Base-by-base conservation (phyloP, 92 coral and sea anemone genomes). In the Plumapathes pennacea region DNA sequence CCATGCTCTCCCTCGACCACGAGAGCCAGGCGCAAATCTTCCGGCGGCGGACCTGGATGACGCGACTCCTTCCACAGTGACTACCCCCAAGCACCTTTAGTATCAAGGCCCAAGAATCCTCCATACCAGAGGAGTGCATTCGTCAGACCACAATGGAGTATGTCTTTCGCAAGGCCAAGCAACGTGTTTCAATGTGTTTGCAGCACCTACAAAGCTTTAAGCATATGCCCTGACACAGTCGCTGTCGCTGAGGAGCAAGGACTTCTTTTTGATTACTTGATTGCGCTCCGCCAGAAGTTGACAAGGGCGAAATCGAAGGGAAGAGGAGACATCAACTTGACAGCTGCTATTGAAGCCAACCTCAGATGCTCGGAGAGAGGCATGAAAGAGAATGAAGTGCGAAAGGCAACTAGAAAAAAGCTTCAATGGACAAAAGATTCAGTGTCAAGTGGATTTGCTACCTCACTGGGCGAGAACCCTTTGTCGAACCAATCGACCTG, bases 151-250 rank as follows among this genome's bases (percentile, higher is more conserved):
- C 50, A 2, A 2, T 67, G 28, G 38, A 54, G 26, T 10, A 53
- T 22, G 54, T 67, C 32, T 54, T 33, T 32, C 32, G 31, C 11
- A 54, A 42, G 17, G 64, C 74, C 44, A 17, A 13, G 53, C 4
- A 52, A 64, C 22, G 61, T 15, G 36, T 38, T 64, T 17, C 23
- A 24, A 15, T 64, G 72, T 34, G 22, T 34, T 11, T 64, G 72
- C 27, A 38, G 15, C 25, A 37, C 34, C n/a, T 64, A 15, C 72
- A 51, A 64, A 21, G 23, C 19, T 9, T 18, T 51, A 15, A 36
- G 72, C 5, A 38, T 64, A 21, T 64, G 72, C 22, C 64, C n/a
- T 25, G 72, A 64, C 41, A 64, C 72, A 19, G 32, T 64, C 33
- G 72, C 72, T 10, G 72, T 64, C 1, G 72, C 72, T 9, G 72